Conservation (phyloP, 2,113 vertebrate species). For the Pungitius pungitius region DNA sequence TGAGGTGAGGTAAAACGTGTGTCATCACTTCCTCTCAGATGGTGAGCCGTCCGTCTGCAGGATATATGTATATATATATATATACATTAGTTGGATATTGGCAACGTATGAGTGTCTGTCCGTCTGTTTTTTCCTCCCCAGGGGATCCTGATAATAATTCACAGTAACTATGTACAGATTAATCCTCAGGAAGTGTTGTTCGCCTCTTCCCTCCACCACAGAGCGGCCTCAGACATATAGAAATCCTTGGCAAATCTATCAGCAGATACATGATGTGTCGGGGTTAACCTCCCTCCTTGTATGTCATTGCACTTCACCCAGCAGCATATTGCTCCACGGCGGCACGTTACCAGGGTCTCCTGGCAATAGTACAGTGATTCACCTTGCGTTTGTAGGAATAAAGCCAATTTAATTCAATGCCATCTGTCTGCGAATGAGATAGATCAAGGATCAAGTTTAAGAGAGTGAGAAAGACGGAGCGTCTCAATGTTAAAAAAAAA, state of each 20-base stretch:
- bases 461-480: conserved; percentile 3
- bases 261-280: conserved; percentile 55
- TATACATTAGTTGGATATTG: conserved; percentile 19
- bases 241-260: conserved; percentile 47
- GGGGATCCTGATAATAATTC: conserved; percentile 17
- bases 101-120: conserved; percentile 6
- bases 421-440: background rate
- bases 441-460: conserved; percentile 6
- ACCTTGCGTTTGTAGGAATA: conserved; percentile 19
- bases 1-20: conserved; percentile 19
- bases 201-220: conserved; percentile 10
- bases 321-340: conserved; percentile 28
- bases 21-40: conserved; percentile 26
- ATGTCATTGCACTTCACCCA: conserved; percentile 43
- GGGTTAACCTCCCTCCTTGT: conserved; percentile 32
- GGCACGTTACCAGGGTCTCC: conserved; percentile 6
- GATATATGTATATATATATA: no score
- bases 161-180: conserved; percentile 19
- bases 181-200: conserved; percentile 1
- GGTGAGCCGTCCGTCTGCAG: conserved; percentile 20
- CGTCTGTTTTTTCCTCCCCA: background rate
- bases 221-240: conserved; percentile 26
- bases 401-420: background rate
- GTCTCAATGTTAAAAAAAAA: conserved; percentile 16
- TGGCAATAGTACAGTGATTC: conserved; percentile 32